Evolutionary conservation across 2,797 vertebrate genomes (phyloP).

Genomic region (Malacoctenus gilli): DNA sequence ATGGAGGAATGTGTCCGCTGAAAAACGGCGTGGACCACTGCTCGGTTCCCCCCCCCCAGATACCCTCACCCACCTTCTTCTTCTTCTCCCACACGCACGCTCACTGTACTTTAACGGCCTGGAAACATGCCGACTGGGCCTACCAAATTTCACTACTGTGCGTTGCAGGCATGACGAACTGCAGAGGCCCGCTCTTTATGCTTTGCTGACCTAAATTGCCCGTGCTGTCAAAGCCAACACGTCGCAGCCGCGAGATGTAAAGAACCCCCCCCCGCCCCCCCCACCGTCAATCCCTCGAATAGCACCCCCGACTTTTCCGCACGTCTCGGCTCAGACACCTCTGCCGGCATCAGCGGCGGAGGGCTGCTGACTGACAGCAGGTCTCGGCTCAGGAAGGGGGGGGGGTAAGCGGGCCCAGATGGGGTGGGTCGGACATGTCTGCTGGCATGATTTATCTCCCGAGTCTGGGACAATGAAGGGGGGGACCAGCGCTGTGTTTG

Average conservation of each 20-base stretch:
- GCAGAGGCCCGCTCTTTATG: slow-evolving; percentile 13
- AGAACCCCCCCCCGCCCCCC: slow-evolving; percentile 21
- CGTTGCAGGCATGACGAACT: slow-evolving; percentile 14
- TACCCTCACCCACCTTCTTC: slow-evolving; percentile 3
- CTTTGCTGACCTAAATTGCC: slow-evolving; percentile 36
- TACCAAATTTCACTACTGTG: slow-evolving; percentile 39
- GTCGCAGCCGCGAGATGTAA: slow-evolving; percentile 27
- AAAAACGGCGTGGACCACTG: slow-evolving; percentile 32
- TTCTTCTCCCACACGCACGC: slow-evolving; percentile 22
- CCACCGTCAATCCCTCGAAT: slow-evolving; percentile 8
- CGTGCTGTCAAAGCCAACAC: slow-evolving; percentile 39
- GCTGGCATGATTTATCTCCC: slow-evolving; percentile 69
- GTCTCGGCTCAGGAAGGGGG: slow-evolving; percentile 46
- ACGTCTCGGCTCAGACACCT: slow-evolving; percentile 34
- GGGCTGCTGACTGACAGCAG: slow-evolving; percentile 54
- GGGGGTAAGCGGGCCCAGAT: slow-evolving; percentile 74
- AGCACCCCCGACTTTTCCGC: too few relatives aligned
- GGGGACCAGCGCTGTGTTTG: slow-evolving; percentile 20
- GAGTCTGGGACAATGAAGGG: slow-evolving; percentile 48
- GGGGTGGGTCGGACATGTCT: slow-evolving; percentile 58
- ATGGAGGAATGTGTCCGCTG: slow-evolving; percentile 45
- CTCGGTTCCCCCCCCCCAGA: slow-evolving; percentile 34
- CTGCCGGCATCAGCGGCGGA: slow-evolving; percentile 26
- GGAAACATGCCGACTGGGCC: slow-evolving; percentile 28
- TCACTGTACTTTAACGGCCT: slow-evolving; percentile 35